phyloP scores from a whole-genome alignment of 1,140 invertebrate genomes.

The Lanistes nyassanus region DNA sequence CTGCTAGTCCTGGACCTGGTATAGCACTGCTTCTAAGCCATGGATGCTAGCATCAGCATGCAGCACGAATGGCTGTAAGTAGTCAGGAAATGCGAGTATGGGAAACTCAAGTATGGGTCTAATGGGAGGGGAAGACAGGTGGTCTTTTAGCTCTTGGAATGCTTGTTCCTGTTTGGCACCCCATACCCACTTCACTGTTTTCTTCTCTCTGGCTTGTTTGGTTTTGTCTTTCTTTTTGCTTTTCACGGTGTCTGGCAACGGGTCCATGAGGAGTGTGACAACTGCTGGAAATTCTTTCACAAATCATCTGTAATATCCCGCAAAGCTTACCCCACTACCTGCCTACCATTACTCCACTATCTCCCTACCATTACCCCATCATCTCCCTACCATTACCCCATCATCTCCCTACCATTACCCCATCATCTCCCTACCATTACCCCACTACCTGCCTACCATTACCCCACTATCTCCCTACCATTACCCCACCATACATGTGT shows the following conservation, averaged over 20 bases:
- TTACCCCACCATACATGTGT: no score
- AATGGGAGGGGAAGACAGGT: constrained; percentile 27
- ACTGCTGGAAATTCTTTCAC: constrained; percentile 53
- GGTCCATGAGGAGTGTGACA: constrained; percentile 37
- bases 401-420: no score
- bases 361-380: no score
- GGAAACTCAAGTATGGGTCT: no score
- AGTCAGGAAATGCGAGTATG: constrained; percentile 38
- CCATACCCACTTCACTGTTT: constrained; percentile 27
- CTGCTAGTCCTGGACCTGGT: constrained; percentile 35
- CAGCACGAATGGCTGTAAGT: constrained; percentile 35
- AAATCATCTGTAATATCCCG: constrained; percentile 64
- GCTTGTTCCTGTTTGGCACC: constrained; percentile 28
- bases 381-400: no score
- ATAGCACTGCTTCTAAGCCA: constrained; percentile 49
- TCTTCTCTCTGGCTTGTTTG: not conserved
- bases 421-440: no score
- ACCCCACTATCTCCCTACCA: no score
- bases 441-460: no score
- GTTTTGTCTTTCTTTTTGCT: not conserved
- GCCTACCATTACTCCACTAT: no score
- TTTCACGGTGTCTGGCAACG: constrained; percentile 28
- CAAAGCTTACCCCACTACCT: no score
- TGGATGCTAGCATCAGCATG: constrained; percentile 41
- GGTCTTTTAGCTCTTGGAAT: constrained; percentile 36